A percentile compares a stretch with the other conserved stretches of the same genome.
phyloP scores from a whole-genome alignment of 2,113 vertebrate species.

The Dasyprocta punctata region DNA sequence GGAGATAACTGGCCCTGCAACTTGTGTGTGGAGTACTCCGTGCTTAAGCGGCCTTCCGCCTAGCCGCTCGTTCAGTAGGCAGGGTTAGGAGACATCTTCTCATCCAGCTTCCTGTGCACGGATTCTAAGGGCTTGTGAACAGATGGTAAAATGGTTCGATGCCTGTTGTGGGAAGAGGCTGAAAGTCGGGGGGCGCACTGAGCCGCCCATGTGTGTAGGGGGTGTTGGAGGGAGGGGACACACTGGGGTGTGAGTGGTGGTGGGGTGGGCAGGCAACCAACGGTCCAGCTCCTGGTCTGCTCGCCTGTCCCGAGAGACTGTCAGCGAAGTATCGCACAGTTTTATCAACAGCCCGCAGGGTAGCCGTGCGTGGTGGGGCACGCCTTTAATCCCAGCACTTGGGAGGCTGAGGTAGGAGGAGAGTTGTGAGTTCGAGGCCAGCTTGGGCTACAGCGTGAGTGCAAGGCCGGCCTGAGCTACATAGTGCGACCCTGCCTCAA shows the following conservation, averaged over 20 bases:
- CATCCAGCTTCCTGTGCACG: background rate
- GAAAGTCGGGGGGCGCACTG: background rate
- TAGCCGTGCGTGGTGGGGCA: no score
- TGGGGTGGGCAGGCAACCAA: background rate
- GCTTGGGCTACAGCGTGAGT: no score
- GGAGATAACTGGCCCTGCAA: background rate
- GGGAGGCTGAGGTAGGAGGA: no score
- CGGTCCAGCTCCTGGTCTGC: background rate
- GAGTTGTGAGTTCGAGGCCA: no score
- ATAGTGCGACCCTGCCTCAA: no score
- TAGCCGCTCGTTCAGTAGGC: no score
- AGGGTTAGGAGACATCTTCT: background rate
- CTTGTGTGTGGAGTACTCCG: background rate
- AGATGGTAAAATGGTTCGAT: background rate
- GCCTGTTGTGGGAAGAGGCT: background rate
- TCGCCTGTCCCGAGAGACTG: background rate
- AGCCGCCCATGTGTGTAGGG: background rate
- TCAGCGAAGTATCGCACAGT: background rate
- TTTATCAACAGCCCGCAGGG: slow-evolving; percentile 9
- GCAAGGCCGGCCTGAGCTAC: no score
- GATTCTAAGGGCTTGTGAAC: background rate
- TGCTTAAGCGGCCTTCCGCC: background rate
- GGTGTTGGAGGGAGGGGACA: background rate
- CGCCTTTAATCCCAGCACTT: no score
- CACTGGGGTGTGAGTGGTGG: background rate